Conservation (phyloP, 2,113 vertebrate species). For the Stigmatopora nigra region DNA sequence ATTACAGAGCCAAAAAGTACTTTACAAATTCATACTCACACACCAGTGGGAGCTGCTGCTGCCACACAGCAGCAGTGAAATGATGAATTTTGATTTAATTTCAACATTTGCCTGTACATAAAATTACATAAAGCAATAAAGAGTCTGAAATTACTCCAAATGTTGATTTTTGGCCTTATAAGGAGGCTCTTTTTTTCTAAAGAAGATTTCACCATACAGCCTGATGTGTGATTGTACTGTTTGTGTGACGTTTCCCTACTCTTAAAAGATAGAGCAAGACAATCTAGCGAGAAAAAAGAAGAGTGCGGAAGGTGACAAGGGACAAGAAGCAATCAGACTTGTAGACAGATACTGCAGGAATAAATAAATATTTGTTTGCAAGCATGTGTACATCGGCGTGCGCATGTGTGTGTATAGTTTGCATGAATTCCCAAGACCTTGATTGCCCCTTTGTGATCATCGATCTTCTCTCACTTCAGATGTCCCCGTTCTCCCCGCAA, state of each 20-base stretch:
- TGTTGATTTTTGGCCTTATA: not conserved
- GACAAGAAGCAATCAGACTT: constrained; percentile 59
- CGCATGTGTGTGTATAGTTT: constrained; percentile 7
- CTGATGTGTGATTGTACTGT: not conserved
- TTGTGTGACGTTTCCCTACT: not conserved
- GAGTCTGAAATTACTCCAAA: no score
- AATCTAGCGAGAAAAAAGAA: constrained; percentile 10
- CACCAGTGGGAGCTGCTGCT: no score
- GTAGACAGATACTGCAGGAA: constrained; percentile 30
- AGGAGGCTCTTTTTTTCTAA: not conserved
- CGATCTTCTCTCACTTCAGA: constrained; percentile 11
- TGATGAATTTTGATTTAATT: no score
- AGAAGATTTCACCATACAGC: not conserved
- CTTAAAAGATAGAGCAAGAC: not conserved
- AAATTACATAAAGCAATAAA: no score
- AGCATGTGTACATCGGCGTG: constrained; percentile 6
- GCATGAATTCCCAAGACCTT: constrained; percentile 36
- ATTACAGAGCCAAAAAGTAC: no score
- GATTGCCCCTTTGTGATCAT: constrained; percentile 36
- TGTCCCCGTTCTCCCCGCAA: constrained; percentile 14
- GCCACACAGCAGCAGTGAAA: no score
- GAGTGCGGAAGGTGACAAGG: constrained; percentile 61
- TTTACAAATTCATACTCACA: no score
- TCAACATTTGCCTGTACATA: no score
- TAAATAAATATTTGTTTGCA: constrained; percentile 20